Conservation (phyloP, 2,888 invertebrate genomes). For the Resseliella maxima region DNA sequence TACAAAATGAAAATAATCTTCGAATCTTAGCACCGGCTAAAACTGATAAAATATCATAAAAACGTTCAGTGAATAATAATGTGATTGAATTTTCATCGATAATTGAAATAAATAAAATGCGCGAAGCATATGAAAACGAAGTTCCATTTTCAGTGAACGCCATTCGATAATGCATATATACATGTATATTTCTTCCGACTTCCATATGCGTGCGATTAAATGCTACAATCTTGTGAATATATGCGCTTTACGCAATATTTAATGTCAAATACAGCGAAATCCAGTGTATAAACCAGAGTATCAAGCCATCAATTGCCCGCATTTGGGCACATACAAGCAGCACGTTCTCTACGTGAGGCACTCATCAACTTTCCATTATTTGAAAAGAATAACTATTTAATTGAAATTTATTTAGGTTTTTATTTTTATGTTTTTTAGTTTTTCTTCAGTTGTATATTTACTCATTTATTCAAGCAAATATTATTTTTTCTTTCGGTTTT, state of each 20-base stretch:
- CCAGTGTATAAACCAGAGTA: not conserved
- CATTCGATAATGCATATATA: not conserved
- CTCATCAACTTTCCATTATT: conserved; percentile 54
- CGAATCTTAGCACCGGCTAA: too few relatives aligned
- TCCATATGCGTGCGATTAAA: conserved; percentile 30
- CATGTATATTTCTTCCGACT: conserved; percentile 12
- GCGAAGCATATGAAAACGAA: not conserved
- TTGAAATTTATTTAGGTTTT: conserved; percentile 14
- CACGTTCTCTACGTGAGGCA: conserved; percentile 51
- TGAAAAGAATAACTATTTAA: conserved; percentile 48
- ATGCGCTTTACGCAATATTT: conserved; percentile 21
- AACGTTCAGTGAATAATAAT: not conserved
- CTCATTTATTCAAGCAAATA: too few relatives aligned
- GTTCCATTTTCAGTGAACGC: not conserved
- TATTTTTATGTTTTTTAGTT: not conserved
- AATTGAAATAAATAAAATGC: not conserved
- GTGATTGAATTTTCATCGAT: not conserved
- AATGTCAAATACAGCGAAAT: not conserved
- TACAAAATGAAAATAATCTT: not conserved
- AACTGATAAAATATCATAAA: too few relatives aligned
- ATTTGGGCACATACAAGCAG: not conserved
- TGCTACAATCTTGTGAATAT: conserved; percentile 15
- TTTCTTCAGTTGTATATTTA: not conserved
- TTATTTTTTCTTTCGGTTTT: too few relatives aligned
- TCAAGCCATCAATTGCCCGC: not conserved